Evolutionary conservation across 2,113 vertebrate genomes (phyloP).

Genomic region (Cyanoramphus novaezelandiae): DNA sequence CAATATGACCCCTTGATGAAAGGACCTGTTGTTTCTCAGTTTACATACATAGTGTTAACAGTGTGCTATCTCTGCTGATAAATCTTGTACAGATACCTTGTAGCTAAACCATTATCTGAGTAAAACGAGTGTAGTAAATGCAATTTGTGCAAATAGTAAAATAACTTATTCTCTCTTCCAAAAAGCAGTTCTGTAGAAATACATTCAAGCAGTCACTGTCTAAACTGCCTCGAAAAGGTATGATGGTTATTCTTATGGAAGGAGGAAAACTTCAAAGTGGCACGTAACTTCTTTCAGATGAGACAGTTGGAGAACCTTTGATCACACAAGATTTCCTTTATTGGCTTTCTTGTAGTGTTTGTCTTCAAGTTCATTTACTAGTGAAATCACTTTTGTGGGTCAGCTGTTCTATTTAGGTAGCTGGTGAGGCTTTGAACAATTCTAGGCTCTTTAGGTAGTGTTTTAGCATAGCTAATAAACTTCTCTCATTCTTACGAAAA

Average conservation of each 20-base stretch:
- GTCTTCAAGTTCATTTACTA: not conserved
- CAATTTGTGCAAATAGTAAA: slow-evolving; percentile 7
- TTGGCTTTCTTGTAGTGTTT: slow-evolving; percentile 2
- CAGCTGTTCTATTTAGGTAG: not conserved
- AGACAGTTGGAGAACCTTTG: not conserved
- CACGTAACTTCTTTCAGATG: not conserved
- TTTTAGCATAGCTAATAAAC: not conserved
- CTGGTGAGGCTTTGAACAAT: not conserved
- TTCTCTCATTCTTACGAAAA: not conserved
- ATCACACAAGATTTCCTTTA: not conserved
- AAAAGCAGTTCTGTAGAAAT: slow-evolving; percentile 17
- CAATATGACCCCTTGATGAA: not conserved
- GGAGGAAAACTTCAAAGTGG: not conserved
- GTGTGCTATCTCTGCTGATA: slow-evolving; percentile 60
- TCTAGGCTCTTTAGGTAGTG: not conserved
- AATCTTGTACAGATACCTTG: slow-evolving; percentile 46
- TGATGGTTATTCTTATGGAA: not conserved
- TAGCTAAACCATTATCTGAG: slow-evolving; percentile 15
- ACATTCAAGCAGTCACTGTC: slow-evolving; percentile 8
- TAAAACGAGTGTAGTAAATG: slow-evolving; percentile 39
- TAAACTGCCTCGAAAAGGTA: not conserved
- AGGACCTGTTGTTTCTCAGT: slow-evolving; percentile 8
- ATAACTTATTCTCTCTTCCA: slow-evolving; percentile 44
- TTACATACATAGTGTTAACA: slow-evolving; percentile 53
- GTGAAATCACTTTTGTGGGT: not conserved